phyloP scores from a whole-genome alignment of 2,888 invertebrate species.

The Malacosoma neustria region DNA sequence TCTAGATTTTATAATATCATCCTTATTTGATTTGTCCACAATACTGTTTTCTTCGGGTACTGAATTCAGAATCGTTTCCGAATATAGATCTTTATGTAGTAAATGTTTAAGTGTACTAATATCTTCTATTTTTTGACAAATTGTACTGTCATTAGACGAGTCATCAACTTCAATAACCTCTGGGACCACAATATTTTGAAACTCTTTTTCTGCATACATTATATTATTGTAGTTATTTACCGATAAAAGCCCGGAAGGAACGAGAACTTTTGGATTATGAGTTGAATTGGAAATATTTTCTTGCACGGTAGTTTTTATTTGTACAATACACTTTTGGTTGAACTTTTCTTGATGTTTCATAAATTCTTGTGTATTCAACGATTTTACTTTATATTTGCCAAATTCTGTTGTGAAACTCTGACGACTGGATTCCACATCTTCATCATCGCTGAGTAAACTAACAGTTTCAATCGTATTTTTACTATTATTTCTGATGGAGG shows the following conservation, averaged over 20 bases:
- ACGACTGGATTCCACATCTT: constrained; percentile 23
- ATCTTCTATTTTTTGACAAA: constrained; percentile 12
- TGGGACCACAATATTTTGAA: too few species aligned
- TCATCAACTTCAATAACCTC: constrained; percentile 42
- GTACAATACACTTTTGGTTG: constrained; percentile 34
- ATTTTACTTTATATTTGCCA: constrained; percentile 33
- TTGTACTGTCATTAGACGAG: constrained; percentile 36
- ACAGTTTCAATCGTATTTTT: constrained; percentile 35
- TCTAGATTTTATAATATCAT: not conserved
- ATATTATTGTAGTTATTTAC: too few species aligned
- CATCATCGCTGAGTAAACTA: constrained; percentile 56
- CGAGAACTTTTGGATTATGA: too few species aligned
- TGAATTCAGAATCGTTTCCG: not conserved
- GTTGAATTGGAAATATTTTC: too few species aligned
- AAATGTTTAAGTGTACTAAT: constrained; percentile 27
- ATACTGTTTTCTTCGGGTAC: not conserved
- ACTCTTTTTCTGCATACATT: too few species aligned
- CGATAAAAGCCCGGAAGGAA: too few species aligned
- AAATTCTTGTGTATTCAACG: constrained; percentile 21
- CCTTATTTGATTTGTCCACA: too few species aligned
- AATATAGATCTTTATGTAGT: constrained; percentile 26
- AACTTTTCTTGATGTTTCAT: constrained; percentile 39
- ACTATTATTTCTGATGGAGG: constrained; percentile 23
- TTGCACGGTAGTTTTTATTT: constrained; percentile 20
- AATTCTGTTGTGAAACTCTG: constrained; percentile 37